These are phyloP conservation scores for Rhadinocentrus ornatus DNA, from an alignment of 2,797 vertebrate species.

Conservation along the genomic window DNA sequence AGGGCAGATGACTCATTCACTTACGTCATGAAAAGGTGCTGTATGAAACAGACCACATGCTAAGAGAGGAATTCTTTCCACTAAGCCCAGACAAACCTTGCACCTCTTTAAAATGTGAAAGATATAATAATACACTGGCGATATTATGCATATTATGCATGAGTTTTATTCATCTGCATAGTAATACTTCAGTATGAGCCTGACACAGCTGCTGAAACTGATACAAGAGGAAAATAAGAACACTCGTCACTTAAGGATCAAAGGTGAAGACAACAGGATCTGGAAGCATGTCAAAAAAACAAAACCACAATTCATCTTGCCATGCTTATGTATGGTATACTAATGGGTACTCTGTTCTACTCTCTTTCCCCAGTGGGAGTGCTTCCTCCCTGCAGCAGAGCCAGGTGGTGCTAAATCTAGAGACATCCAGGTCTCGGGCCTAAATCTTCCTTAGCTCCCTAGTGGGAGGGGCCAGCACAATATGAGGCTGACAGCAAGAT, in stretches of 20 bases:
- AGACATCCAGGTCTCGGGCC: constrained; percentile 72
- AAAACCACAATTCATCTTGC: constrained; percentile 59
- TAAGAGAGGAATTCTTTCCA: constrained; percentile 52
- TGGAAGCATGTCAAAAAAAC: constrained; percentile 54
- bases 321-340: constrained; percentile 60
- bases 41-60: constrained; percentile 59
- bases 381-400: constrained; percentile 65
- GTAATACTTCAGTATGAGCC: neutral
- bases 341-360: constrained; percentile 66
- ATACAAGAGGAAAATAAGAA: constrained; percentile 22
- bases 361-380: constrained; percentile 61
- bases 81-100: constrained; percentile 39
- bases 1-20: constrained; percentile 70
- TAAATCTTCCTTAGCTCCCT: constrained; percentile 46
- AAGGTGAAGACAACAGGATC: constrained; percentile 54
- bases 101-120: constrained; percentile 57
- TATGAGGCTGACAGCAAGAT: constrained; percentile 54
- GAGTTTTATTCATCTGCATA: constrained; percentile 3
- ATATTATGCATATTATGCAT: constrained; percentile 28
- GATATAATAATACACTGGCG: constrained; percentile 44
- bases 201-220: constrained; percentile 21
- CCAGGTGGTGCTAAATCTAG: constrained; percentile 75
- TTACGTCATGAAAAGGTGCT: constrained; percentile 69
- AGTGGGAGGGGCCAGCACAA: constrained; percentile 57
- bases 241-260: constrained; percentile 54